Conservation (phyloP, 1,140 invertebrate genomes). For the Paraescarpia echinospica region DNA sequence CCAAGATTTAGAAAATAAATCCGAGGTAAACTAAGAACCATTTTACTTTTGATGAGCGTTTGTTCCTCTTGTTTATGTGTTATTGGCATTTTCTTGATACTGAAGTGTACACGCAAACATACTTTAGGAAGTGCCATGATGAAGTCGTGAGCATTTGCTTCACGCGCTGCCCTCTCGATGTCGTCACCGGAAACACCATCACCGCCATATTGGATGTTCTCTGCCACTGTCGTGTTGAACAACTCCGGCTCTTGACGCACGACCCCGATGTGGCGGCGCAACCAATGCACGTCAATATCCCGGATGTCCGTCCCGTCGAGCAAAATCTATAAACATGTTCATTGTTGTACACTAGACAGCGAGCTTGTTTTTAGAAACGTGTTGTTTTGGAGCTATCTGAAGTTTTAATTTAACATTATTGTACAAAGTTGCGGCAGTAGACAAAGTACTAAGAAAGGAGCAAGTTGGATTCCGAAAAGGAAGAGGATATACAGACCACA, state of each 20-base stretch:
- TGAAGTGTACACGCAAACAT: conserved; percentile 29
- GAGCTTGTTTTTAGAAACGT: not conserved
- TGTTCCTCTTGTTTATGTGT: not conserved
- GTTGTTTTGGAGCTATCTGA: not conserved
- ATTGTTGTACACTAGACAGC: too few species aligned
- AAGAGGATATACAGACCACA: too few species aligned
- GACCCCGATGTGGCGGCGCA: conserved; percentile 76
- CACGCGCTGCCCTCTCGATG: conserved; percentile 56
- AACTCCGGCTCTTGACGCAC: conserved; percentile 60
- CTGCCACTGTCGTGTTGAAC: conserved; percentile 76
- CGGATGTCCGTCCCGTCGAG: conserved; percentile 59
- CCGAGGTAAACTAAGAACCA: not conserved
- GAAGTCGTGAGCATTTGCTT: conserved; percentile 83
- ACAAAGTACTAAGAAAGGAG: too few species aligned
- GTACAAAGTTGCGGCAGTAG: too few species aligned
- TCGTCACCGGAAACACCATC: conserved; percentile 55
- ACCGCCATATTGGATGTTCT: conserved; percentile 55
- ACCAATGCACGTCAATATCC: conserved; percentile 68
- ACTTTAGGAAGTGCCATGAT: conserved; percentile 78
- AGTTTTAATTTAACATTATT: too few species aligned
- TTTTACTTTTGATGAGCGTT: not conserved
- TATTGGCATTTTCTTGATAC: not conserved
- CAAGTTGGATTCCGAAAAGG: too few species aligned
- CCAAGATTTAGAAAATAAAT: too few species aligned
- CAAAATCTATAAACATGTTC: conserved; percentile 51